These are phyloP conservation scores for Thripadectes ignobilis DNA, from an alignment of 2,797 vertebrate genomes.

Conservation along the genomic window DNA sequence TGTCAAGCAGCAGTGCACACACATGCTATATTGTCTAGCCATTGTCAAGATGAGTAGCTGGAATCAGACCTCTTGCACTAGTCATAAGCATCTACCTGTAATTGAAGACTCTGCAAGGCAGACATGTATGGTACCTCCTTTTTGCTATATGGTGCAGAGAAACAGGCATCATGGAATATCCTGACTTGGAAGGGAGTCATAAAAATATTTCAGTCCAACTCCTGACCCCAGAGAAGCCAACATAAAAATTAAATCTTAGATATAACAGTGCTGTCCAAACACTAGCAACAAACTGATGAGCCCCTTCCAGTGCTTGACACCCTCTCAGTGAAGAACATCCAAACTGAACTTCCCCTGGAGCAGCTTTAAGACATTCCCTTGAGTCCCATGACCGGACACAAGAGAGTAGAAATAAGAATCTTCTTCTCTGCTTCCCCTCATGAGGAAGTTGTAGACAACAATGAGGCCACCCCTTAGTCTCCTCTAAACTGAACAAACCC, in stretches of 20 bases:
- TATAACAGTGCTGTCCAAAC: not conserved
- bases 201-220: not conserved
- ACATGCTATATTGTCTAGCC: not conserved
- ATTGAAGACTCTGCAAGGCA: not conserved
- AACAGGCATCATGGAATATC: not conserved
- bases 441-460: not conserved
- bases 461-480: not conserved
- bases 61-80: not conserved
- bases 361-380: not conserved
- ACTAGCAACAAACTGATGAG: accelerated
- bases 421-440: not conserved
- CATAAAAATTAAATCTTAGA: not conserved
- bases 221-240: not conserved
- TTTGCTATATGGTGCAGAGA: not conserved
- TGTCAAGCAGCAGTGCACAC: not conserved
- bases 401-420: not conserved
- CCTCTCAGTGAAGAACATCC: not conserved
- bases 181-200: not conserved
- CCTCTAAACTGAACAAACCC: not conserved
- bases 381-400: not conserved
- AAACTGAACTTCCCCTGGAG: not conserved
- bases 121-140: not conserved
- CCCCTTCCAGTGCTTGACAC: not conserved
- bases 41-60: not conserved
- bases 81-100: accelerated